Evolutionary conservation across 2,888 invertebrate species (phyloP).

Genomic region (Dynastes tityus): DNA sequence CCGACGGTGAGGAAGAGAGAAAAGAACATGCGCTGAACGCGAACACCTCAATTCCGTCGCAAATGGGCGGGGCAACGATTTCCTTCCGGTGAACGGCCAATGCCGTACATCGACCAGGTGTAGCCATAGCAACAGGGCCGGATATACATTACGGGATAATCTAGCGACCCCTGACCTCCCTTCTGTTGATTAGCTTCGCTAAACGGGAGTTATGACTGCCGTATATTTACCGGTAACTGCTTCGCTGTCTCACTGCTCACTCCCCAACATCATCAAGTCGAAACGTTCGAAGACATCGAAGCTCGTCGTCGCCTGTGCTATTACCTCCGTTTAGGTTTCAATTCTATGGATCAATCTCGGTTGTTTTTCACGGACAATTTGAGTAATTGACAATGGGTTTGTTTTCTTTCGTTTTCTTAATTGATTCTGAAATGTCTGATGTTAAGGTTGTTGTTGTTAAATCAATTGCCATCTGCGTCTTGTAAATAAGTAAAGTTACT

Average conservation of each 20-base stretch:
- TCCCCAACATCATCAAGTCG: slow-evolving; percentile 16
- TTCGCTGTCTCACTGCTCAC: slow-evolving; percentile 18
- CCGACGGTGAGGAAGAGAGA: slow-evolving; percentile 40
- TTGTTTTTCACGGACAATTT: slow-evolving; percentile 38
- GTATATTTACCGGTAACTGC: slow-evolving; percentile 50
- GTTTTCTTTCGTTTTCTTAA: slow-evolving; percentile 30
- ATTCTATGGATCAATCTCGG: slow-evolving; percentile 8
- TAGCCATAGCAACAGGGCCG: slow-evolving; percentile 65
- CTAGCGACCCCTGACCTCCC: slow-evolving; percentile 50
- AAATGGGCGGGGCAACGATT: slow-evolving; percentile 63
- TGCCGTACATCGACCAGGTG: slow-evolving; percentile 61
- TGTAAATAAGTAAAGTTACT: too few relatives aligned
- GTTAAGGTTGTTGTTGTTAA: too few relatives aligned
- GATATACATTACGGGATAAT: slow-evolving; percentile 57
- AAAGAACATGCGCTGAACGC: slow-evolving; percentile 49
- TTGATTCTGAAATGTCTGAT: background rate
- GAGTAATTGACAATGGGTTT: slow-evolving; percentile 33
- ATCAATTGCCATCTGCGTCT: too few relatives aligned
- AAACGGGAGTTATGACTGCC: slow-evolving; percentile 53
- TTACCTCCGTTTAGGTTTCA: slow-evolving; percentile 14
- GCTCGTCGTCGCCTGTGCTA: slow-evolving; percentile 9
- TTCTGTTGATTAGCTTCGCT: slow-evolving; percentile 49
- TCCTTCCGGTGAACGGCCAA: slow-evolving; percentile 67
- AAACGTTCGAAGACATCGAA: slow-evolving; percentile 39
- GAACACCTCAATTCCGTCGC: slow-evolving; percentile 59